Evolutionary conservation across 2,113 vertebrate genomes (phyloP).

Genomic region (Ictalurus furcatus): DNA sequence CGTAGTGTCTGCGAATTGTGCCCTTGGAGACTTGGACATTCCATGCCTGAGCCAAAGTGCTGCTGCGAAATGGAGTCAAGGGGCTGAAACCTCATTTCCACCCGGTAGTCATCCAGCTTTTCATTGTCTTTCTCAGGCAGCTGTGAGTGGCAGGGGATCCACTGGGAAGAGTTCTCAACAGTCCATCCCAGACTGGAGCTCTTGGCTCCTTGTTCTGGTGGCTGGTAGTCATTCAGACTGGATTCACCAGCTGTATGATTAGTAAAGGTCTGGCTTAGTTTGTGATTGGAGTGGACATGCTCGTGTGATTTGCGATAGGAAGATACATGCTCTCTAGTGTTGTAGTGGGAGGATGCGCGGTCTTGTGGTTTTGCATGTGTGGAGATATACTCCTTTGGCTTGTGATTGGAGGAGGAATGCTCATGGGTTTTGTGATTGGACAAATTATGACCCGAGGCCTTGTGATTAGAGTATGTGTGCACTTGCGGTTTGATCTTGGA

Average conservation of each 20-base stretch:
- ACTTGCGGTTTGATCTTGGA: constrained; percentile 75
- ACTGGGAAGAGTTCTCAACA: constrained; percentile 82
- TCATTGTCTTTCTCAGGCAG: constrained; percentile 87
- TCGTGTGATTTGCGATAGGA: constrained; percentile 58
- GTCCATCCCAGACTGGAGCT: constrained; percentile 83
- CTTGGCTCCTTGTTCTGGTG: constrained; percentile 69
- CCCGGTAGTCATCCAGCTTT: constrained; percentile 86
- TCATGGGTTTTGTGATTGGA: constrained; percentile 74
- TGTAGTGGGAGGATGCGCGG: constrained; percentile 66
- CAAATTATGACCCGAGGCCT: constrained; percentile 72
- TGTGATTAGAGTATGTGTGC: constrained; percentile 76
- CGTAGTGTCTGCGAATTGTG: constrained; percentile 84
- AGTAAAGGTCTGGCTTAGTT: constrained; percentile 71
- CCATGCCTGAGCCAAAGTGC: constrained; percentile 60
- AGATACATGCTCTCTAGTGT: constrained; percentile 67
- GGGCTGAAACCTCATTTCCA: constrained; percentile 89
- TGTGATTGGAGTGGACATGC: constrained; percentile 72
- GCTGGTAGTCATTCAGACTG: constrained; percentile 60
- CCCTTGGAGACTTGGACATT: constrained; percentile 75
- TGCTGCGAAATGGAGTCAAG: constrained; percentile 63
- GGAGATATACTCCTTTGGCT: constrained; percentile 73
- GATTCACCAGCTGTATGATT: constrained; percentile 70
- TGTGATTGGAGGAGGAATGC: constrained; percentile 73
- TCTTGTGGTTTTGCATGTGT: constrained; percentile 74
- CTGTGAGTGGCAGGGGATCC: constrained; percentile 82